phyloP scores from a whole-genome alignment of 1,140 invertebrate genomes.

The Spodoptera frugiperda region DNA sequence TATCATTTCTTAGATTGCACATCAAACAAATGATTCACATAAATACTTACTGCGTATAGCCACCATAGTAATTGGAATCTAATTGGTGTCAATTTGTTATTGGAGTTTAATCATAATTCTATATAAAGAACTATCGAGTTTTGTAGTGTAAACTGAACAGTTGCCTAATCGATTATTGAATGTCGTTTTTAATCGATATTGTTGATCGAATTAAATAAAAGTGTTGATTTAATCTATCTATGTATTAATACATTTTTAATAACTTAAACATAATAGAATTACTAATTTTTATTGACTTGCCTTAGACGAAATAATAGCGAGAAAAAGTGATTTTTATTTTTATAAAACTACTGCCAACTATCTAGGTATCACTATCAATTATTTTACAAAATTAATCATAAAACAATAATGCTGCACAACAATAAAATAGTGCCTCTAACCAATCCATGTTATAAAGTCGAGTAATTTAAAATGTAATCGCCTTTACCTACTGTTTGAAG shows the following conservation, averaged over 20 bases:
- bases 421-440: no score
- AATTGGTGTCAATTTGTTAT: slow-evolving; percentile 74
- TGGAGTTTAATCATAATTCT: slow-evolving; percentile 31
- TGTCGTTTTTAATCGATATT: background rate
- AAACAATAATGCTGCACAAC: no score
- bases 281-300: no score
- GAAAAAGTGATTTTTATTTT: no score
- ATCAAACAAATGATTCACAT: slow-evolving; percentile 72
- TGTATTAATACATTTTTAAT: no score
- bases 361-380: no score
- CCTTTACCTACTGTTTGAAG: slow-evolving; percentile 52
- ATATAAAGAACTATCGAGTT: slow-evolving; percentile 33
- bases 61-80: slow-evolving; percentile 69
- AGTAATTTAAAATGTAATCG: slow-evolving; percentile 76
- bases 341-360: no score
- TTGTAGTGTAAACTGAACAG: background rate
- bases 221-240: no score
- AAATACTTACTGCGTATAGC: slow-evolving; percentile 66
- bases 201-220: background rate
- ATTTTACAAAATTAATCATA: no score
- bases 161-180: no score
- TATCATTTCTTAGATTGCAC: slow-evolving; percentile 56
- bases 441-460: slow-evolving; percentile 67
- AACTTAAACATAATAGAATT: no score
- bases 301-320: no score